Conservation (phyloP, 2,888 invertebrate species). For the Venusia cambrica region DNA sequence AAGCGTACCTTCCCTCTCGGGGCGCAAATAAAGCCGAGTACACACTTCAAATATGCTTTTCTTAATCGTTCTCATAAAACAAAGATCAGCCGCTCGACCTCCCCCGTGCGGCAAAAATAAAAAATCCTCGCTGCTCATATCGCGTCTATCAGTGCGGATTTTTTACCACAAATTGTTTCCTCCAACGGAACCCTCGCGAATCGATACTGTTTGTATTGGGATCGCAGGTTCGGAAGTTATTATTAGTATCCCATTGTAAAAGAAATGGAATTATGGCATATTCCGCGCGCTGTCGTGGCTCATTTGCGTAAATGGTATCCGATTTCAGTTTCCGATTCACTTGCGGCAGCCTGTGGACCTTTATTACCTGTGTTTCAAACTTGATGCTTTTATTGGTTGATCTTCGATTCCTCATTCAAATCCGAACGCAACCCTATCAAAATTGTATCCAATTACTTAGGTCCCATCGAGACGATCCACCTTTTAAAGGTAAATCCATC, state of each 20-base stretch:
- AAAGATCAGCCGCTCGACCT: slow-evolving; percentile 74
- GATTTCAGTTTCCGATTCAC: slow-evolving; percentile 24
- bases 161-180: slow-evolving; percentile 72
- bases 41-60: slow-evolving; percentile 82
- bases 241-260: slow-evolving; percentile 55
- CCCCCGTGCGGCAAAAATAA: slow-evolving; percentile 61
- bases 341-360: neutral
- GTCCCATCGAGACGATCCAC: slow-evolving; percentile 32
- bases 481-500: slow-evolving; percentile 45
- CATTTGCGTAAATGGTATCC: slow-evolving; percentile 43
- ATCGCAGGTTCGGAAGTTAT: slow-evolving; percentile 56
- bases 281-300: slow-evolving; percentile 45
- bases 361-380: neutral
- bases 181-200: slow-evolving; percentile 54
- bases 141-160: slow-evolving; percentile 65
- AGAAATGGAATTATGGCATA: slow-evolving; percentile 51
- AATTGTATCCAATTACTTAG: slow-evolving; percentile 21
- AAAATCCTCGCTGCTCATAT: slow-evolving; percentile 70
- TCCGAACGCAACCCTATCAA: slow-evolving; percentile 5
- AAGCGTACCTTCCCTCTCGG: slow-evolving; percentile 74
- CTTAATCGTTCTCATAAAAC: slow-evolving; percentile 82
- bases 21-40: slow-evolving; percentile 77
- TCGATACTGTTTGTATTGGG: slow-evolving; percentile 65
- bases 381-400: too few relatives aligned
- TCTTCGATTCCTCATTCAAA: slow-evolving; percentile 3